Evolutionary conservation across 2,888 invertebrate species (phyloP), one percentile per base, ranked within the genome.

Genomic region (Parnassius smintheus): DNA sequence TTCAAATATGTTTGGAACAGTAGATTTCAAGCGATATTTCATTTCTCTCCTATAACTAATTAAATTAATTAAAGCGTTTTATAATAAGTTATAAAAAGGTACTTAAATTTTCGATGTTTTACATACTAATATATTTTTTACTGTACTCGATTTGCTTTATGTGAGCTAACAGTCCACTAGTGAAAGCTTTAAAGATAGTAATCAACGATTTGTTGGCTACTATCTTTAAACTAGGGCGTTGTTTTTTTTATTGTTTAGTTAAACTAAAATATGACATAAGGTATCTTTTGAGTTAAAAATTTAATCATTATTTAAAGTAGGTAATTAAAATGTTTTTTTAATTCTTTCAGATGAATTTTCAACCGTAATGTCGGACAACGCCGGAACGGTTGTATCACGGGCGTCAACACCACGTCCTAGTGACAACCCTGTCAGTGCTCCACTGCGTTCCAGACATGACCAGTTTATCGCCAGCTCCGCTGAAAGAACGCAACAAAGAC

Each of bases 381-480:
- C 82, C 65, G 88, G 87, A 73, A 75, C 89, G 67, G 85, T 83
- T 59, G 85, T 85, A 84, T 90, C 83, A 72, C 89, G 80, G 88
- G 92, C 82, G 72, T 93, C 84, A 68, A 92, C 82, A 79, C 92
- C 85, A 81, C 93, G 81, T 83, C 93, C 85, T 56, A 82, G 84
- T 73, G 94, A 85, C 76, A 88, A 83, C 78, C 92, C 83, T 65
- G 82, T 83, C 69, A 80, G 81, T 70, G 75, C 91, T 66, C 81
- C 92, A 72, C 68, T 92, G 72, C 77, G 92, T 74, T 92, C 93
- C 66, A 88, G 93, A 84, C 92, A 93, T 93, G 92, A 94, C 75
- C 93, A 93, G 82, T 92, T 94, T 80, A 86, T 93, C 69, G 93
- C 92, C 65, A 93, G 93, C 70, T 87, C 93, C 56, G 88, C 92